Evolutionary conservation across 1,140 invertebrate species (phyloP), one percentile per base, ranked within the genome.

Genomic region (Cotesia chilonis): DNA sequence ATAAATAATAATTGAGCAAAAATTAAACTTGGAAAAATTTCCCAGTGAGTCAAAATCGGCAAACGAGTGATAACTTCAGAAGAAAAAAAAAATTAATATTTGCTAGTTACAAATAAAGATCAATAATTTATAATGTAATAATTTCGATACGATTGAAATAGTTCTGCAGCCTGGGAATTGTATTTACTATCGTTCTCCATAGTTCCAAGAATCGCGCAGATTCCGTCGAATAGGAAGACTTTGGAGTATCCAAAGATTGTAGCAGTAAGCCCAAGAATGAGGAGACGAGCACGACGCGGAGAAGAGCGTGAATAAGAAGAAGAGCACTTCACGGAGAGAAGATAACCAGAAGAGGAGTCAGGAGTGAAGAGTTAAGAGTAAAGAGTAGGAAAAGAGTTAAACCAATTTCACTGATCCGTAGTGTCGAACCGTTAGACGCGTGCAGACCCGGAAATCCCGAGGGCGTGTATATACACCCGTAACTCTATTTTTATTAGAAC

Each of bases 381-480:
- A 65, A 5, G 17, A n/a, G 17, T 47, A n/a, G 6, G 38, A 65
- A 51, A 65, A 28, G 28, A 12, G 28, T 12, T 17, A 68, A 64
- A 67, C 54, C 63, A 72, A 72, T 72, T 72, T 72, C 61, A 64
- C 70, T 71, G 47, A 14, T 68, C 65, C 52, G 60, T 63, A 63
- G 35, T 37, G 60, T 63, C 60, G 60, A 63, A 63, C 60, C 60
- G 65, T 68, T 68, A 68, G 65, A 68, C 65, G 47, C 52, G 65
- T 68, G 65, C 65, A 68, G 47, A 68, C 61, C 52, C 78, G 78
- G 76, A 80, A 78, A 77, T 80, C 76, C 76, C 78, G 74, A 76
- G 74, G 76, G 77, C 78, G 77, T 78, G 77, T 78, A 77, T 75
- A 75, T 75, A 75, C 74, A 72, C 72, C 74, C 38, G 41, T 52